A percentile compares a stretch with the other conserved stretches of the same genome.
These are phyloP conservation scores for Lutjanus campechanus DNA, from an alignment of 2,797 vertebrate species.

Conservation along the genomic window DNA sequence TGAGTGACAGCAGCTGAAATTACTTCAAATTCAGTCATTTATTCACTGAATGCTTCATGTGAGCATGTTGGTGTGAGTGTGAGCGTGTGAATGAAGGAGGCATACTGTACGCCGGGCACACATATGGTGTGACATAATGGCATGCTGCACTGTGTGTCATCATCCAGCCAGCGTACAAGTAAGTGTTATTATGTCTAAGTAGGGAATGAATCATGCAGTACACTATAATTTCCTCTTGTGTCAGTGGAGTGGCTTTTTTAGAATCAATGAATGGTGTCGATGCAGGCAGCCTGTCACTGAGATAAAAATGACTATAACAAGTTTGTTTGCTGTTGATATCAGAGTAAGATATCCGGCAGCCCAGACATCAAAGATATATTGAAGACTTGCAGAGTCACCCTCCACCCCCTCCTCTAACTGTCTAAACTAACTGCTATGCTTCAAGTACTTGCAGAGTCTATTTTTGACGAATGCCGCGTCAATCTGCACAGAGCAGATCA, in stretches of 20 bases:
- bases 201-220: constrained; percentile 61
- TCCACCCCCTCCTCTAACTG: too few species aligned
- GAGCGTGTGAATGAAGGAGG: constrained; percentile 16
- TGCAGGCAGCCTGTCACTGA: constrained; percentile 6
- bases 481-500: too few species aligned
- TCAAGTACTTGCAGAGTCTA: too few species aligned
- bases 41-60: constrained; percentile 11
- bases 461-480: too few species aligned
- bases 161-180: constrained; percentile 24
- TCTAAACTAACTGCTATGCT: too few species aligned
- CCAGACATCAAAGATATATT: too few species aligned
- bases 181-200: constrained; percentile 51
- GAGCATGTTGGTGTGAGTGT: constrained; percentile 5
- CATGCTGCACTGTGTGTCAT: constrained; percentile 54
- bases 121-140: constrained; percentile 62
- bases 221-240: constrained; percentile 59
- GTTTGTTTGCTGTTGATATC: constrained; percentile 20
- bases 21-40: constrained; percentile 11
- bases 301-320: constrained; percentile 13
- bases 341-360: constrained; percentile 26
- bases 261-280: constrained; percentile 42
- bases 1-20: constrained; percentile 40
- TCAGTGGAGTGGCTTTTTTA: constrained; percentile 35
- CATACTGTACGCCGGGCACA: neutral
- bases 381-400: too few species aligned